Base-by-base conservation (phyloP, 2,113 vertebrate species). In the Actenoides lindsayi region DNA sequence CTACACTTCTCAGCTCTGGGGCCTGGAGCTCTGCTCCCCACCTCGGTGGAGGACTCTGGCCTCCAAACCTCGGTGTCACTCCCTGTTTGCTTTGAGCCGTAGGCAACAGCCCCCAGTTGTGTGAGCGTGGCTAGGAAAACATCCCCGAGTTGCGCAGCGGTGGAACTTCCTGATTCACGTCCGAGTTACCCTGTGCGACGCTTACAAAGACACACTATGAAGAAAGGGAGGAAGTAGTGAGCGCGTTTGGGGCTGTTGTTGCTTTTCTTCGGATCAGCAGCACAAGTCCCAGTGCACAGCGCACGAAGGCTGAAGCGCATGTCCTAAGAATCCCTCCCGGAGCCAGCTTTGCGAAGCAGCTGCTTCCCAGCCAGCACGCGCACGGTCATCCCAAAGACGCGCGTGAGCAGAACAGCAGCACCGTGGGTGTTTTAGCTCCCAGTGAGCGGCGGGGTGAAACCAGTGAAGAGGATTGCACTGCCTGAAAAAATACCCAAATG, bases 1-100 rank as follows among this genome's bases (percentile, higher is more conserved):
- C 31, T 30, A 1, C 0, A 0, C 35, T 24, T 24, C 1, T 0
- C 3, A 25, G 21, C n/a, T 59, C 54, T 13, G 16, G 8, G 68
- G 35, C 75, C 53, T 33, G 13, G 20, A 70, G 42, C 59, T 65
- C 83, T 28, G 64, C 64, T 90, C 50, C 51, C 54, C 13, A 3
- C 0, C 68, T 42, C 33, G 0, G 35, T 4, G 60, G 20, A 37
- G 8, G 15, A 25, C 48, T 81, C 59, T n/a, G 65, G 19, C 60
- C 67, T 88, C 54, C 71, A 50, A 33, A 50, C 20, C 15, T 8
- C 8, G 18, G 27, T 76, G 62, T 67, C 59, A 2, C 46, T 92
- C 68, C 30, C 70, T 35, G 44, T 46, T 83, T 33, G 25, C 64
- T 27, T 24, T 15, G 31, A 92, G 51, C 65, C 57, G 7, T 6